These are phyloP conservation scores for Chascanopsetta lugubris DNA, from an alignment of 2,113 vertebrate genomes.

Conservation along the genomic window DNA sequence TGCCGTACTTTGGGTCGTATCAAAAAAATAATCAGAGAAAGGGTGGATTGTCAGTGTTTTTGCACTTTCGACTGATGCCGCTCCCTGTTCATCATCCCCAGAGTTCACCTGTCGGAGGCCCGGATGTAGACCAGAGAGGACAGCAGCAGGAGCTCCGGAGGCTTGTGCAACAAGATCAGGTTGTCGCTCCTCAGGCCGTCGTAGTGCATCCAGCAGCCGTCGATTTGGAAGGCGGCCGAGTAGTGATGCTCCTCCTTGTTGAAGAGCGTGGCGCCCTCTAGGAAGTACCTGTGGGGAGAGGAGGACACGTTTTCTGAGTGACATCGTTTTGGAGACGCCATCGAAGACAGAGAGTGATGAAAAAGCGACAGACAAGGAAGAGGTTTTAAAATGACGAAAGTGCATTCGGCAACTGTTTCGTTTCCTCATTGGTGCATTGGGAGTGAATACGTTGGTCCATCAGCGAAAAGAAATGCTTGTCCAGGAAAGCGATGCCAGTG, in stretches of 20 bases:
- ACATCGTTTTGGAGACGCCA: no score
- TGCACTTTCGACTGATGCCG: background rate
- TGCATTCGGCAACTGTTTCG: no score
- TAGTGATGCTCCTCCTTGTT: conserved; percentile 91
- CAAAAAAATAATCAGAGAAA: background rate
- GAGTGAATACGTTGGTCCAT: no score
- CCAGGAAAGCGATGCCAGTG: no score
- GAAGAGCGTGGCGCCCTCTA: conserved; percentile 91
- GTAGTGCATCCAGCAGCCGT: conserved; percentile 88
- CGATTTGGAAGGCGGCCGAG: conserved; percentile 88
- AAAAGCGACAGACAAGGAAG: no score
- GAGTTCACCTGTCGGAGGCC: conserved; percentile 82
- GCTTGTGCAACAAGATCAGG: conserved; percentile 88
- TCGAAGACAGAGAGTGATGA: background rate
- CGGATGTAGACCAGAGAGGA: conserved; percentile 88
- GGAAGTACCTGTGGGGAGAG: conserved; percentile 80
- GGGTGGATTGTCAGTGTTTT: background rate
- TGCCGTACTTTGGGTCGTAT: background rate
- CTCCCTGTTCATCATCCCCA: background rate
- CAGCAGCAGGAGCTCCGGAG: conserved; percentile 86
- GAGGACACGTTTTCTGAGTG: background rate
- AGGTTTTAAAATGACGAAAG: no score
- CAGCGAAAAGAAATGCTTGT: no score
- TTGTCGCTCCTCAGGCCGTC: conserved; percentile 87
- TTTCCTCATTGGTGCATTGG: no score